Conservation (phyloP, 2,797 vertebrate genomes). For the Phrynocephalus forsythii region DNA sequence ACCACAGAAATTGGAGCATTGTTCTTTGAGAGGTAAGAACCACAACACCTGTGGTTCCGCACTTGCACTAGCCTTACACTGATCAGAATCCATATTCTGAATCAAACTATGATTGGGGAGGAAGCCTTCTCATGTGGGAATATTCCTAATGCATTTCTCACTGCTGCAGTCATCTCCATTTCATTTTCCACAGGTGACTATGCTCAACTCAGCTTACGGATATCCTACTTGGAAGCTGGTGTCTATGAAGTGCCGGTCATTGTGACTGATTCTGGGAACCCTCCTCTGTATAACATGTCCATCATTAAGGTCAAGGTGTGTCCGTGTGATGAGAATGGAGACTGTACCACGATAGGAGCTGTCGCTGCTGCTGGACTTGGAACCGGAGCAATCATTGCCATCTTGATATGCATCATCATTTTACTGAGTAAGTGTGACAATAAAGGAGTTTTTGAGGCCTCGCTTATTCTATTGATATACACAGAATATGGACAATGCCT, state of each 20-base stretch:
- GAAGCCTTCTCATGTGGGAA: accelerated
- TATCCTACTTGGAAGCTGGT: slow-evolving; percentile 91
- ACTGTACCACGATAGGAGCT: slow-evolving; percentile 90
- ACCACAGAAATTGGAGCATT: too few relatives aligned
- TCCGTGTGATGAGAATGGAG: slow-evolving; percentile 90
- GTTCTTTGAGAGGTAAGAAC: too few relatives aligned
- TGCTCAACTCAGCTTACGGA: slow-evolving; percentile 86
- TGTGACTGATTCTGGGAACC: slow-evolving; percentile 94
- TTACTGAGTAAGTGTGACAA: slow-evolving; percentile 86
- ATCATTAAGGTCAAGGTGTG: slow-evolving; percentile 96
- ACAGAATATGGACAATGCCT: background rate
- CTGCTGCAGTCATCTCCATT: slow-evolving; percentile 13
- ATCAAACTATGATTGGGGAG: background rate
- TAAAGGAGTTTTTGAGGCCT: accelerated
- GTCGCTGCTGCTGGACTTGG: slow-evolving; percentile 90
- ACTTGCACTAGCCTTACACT: too few relatives aligned
- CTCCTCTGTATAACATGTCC: slow-evolving; percentile 89
- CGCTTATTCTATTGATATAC: background rate
- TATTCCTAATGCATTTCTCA: background rate
- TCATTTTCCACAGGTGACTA: slow-evolving; percentile 83
- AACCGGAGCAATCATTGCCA: slow-evolving; percentile 92
- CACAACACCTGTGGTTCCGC: too few relatives aligned
- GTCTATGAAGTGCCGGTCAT: slow-evolving; percentile 91
- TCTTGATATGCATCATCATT: slow-evolving; percentile 93
- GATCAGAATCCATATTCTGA: background rate